Evolutionary conservation across 2,888 invertebrate genomes (phyloP).

Genomic region (Chrysolina americana): DNA sequence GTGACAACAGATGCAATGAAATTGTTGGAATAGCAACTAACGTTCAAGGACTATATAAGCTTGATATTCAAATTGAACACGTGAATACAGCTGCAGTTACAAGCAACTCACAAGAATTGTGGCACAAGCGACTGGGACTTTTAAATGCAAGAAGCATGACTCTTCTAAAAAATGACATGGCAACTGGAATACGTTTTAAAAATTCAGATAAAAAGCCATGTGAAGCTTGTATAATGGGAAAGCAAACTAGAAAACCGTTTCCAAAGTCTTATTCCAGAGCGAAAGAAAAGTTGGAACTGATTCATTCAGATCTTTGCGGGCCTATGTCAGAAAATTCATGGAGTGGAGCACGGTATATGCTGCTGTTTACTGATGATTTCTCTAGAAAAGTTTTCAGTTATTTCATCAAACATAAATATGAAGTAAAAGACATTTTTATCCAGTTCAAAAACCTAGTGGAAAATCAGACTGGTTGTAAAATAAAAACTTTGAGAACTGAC

Average conservation of each 20-base stretch:
- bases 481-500: conserved; percentile 56
- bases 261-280: no score
- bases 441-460: conserved; percentile 56
- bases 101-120: neutral
- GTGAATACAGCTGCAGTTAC: neutral
- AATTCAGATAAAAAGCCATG: neutral
- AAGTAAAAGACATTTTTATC: neutral
- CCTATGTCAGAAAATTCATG: no score
- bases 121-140: no score
- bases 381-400: no score
- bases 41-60: neutral
- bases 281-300: no score
- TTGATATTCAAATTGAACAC: neutral
- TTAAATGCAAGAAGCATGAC: neutral
- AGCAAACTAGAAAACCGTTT: no score
- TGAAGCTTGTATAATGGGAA: no score
- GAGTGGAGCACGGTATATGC: no score
- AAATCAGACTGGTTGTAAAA: conserved; percentile 54
- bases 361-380: no score
- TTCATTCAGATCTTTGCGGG: no score
- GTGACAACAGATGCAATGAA: neutral
- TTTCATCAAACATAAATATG: no score
- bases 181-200: neutral
- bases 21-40: neutral
- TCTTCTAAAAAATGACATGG: neutral